Percentiles rank a stretch among this genome's conserved stretches.
phyloP scores from a whole-genome alignment of 2,797 vertebrate species.

The Poecilia wingei region DNA sequence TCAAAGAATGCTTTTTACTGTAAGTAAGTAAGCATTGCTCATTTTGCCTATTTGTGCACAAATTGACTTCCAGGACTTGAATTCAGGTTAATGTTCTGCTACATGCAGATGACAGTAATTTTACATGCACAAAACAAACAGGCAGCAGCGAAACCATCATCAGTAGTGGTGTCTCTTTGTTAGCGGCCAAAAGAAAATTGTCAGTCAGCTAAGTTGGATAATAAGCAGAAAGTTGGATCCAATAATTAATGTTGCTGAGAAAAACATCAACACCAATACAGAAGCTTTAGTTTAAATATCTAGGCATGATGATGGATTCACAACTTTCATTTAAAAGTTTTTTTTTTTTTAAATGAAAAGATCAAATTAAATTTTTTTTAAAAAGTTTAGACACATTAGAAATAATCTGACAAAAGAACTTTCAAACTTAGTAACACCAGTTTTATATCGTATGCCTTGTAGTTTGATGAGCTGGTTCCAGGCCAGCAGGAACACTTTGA shows the following conservation, averaged over 20 bases:
- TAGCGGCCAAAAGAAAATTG: background rate
- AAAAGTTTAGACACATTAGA: no score
- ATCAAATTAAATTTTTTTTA: background rate
- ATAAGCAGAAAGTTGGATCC: background rate
- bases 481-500: no score
- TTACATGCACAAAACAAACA: no score
- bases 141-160: background rate
- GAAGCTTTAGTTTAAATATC: background rate
- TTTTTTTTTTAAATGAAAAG: background rate
- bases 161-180: background rate
- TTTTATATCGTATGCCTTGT: no score
- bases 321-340: background rate
- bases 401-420: no score
- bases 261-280: background rate
- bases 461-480: no score
- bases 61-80: no score
- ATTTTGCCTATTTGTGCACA: background rate
- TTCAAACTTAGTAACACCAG: no score
- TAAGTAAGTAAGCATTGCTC: background rate
- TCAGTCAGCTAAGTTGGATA: background rate
- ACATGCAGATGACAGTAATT: no score
- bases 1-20: no score
- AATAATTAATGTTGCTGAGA: background rate
- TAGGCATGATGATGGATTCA: background rate
- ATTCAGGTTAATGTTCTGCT: no score